phyloP scores from a whole-genome alignment of 1,140 invertebrate species.

The Drosophila malerkotliana region DNA sequence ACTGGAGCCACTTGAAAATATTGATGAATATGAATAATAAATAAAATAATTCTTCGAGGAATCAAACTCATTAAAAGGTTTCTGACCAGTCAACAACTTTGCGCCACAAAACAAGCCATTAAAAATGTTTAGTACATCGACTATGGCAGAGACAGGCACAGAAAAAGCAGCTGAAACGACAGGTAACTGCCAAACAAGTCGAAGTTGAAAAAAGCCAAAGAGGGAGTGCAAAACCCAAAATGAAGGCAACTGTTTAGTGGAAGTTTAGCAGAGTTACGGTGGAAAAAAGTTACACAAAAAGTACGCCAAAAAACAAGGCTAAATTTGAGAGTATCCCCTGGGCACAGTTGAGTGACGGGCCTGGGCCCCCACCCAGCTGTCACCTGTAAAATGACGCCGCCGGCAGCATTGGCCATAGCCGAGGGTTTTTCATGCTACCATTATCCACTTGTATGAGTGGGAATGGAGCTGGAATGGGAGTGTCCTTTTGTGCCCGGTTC shows the following conservation, averaged over 20 bases:
- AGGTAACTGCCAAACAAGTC: slow-evolving; percentile 61
- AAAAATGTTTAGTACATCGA: slow-evolving; percentile 60
- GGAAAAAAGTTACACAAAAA: slow-evolving; percentile 37
- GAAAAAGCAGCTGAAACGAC: slow-evolving; percentile 45
- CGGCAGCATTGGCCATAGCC: slow-evolving; percentile 40
- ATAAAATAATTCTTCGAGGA: slow-evolving; percentile 18
- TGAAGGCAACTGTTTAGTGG: slow-evolving; percentile 75
- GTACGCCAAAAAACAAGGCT: slow-evolving; percentile 27
- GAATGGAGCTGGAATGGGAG: background rate
- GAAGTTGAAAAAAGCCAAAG: slow-evolving; percentile 16
- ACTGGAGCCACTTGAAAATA: slow-evolving; percentile 20
- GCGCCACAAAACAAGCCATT: slow-evolving; percentile 71
- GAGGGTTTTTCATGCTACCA: slow-evolving; percentile 5
- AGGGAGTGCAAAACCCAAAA: slow-evolving; percentile 51
- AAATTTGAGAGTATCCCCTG: slow-evolving; percentile 54
- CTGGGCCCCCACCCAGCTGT: slow-evolving; percentile 47
- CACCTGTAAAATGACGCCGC: slow-evolving; percentile 68
- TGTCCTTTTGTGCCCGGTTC: slow-evolving; percentile 55
- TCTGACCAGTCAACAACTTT: slow-evolving; percentile 58
- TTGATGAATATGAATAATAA: slow-evolving; percentile 40
- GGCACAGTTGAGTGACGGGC: slow-evolving; percentile 54
- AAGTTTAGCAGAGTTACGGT: slow-evolving; percentile 52
- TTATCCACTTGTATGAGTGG: background rate
- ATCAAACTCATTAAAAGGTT: slow-evolving; percentile 50
- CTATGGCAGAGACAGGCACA: slow-evolving; percentile 32